Evolutionary conservation across 2,113 vertebrate species (phyloP).

Genomic region (Cygnus buccinator): DNA sequence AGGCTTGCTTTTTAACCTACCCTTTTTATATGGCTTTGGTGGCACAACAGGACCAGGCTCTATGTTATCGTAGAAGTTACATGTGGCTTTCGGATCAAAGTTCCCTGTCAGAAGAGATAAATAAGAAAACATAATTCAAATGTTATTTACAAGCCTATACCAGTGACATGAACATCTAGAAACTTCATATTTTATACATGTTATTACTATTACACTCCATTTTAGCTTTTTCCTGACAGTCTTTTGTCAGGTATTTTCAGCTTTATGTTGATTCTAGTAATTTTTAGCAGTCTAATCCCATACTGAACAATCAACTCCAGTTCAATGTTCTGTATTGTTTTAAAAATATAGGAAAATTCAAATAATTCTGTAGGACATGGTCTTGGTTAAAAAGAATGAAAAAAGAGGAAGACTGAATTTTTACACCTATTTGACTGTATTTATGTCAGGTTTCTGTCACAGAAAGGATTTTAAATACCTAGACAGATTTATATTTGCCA

Average conservation of each 20-base stretch:
- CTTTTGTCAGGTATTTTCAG: not conserved
- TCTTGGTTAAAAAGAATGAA: not conserved
- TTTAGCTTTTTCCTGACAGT: not conserved
- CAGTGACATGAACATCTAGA: not conserved
- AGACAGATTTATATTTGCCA: not conserved
- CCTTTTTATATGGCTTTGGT: slow-evolving; percentile 91
- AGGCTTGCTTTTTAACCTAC: slow-evolving; percentile 72
- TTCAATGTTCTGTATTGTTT: not conserved
- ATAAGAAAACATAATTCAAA: not conserved
- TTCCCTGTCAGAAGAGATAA: slow-evolving; percentile 81
- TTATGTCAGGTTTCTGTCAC: not conserved
- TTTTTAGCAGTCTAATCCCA: not conserved
- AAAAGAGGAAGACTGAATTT: not conserved
- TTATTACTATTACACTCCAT: not conserved
- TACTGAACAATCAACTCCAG: not conserved
- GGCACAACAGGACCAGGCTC: slow-evolving; percentile 93
- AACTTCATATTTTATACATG: not conserved
- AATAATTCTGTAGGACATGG: not conserved
- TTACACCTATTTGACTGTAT: not conserved
- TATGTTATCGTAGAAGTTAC: slow-evolving; percentile 97
- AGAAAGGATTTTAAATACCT: not conserved
- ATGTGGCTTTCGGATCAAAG: slow-evolving; percentile 93
- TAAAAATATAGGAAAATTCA: not conserved
- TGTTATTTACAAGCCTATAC: not conserved
- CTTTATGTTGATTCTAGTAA: not conserved